phyloP scores from a whole-genome alignment of 2,113 vertebrate species.

The Sinosuthora webbiana region DNA sequence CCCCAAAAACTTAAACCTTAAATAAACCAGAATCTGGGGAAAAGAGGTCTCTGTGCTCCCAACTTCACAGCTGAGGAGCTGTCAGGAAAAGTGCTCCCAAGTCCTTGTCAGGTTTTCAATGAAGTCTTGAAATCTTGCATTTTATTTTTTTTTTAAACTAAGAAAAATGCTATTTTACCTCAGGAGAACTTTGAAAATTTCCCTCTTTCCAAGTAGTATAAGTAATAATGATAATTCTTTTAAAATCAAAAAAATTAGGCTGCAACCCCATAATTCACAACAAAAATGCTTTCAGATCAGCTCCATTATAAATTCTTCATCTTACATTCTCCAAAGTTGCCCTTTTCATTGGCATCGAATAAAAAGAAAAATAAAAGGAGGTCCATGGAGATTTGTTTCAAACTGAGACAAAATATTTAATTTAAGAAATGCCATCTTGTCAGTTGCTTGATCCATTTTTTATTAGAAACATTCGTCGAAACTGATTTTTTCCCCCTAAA shows the following conservation, averaged over 20 bases:
- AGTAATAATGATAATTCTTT: not conserved
- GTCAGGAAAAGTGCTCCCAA: not conserved
- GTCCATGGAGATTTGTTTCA: not conserved
- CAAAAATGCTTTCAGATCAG: not conserved
- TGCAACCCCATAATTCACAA: not conserved
- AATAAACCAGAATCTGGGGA: not conserved
- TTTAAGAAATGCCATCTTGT: not conserved
- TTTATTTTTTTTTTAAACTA: not conserved
- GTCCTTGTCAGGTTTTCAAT: not conserved
- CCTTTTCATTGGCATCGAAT: not conserved
- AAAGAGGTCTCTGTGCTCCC: not conserved
- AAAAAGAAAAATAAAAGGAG: not conserved
- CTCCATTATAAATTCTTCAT: not conserved
- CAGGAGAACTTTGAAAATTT: not conserved
- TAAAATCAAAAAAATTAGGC: not conserved
- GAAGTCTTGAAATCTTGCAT: not conserved
- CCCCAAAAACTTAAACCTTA: not conserved
- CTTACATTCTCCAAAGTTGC: not conserved
- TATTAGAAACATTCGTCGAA: not conserved
- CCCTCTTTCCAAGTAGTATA: not conserved
- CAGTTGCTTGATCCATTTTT: constrained; percentile 4
- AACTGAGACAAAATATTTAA: not conserved
- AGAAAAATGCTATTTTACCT: not conserved
- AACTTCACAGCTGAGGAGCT: not conserved
- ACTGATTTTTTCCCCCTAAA: not conserved